A percentile compares a stretch with the other conserved stretches of the same genome.
Evolutionary conservation across 2,113 vertebrate genomes (phyloP).

Genomic region (Tylochromis polylepis): DNA sequence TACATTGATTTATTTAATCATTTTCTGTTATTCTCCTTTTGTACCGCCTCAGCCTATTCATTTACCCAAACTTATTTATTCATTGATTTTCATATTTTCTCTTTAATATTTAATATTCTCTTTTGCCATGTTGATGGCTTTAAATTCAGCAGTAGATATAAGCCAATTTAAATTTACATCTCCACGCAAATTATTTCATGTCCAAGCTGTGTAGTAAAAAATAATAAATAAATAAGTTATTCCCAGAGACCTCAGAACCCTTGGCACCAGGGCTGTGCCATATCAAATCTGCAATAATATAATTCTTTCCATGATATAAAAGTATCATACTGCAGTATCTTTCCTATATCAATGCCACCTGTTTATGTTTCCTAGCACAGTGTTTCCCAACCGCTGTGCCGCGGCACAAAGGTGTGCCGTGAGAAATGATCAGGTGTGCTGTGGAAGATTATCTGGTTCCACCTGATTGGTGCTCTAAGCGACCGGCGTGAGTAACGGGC

Average conservation of each 20-base stretch:
- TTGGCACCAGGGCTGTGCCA: fast-evolving
- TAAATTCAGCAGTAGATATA: neutral
- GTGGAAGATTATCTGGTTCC: no score
- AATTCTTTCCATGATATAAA: neutral
- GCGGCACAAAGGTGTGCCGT: no score
- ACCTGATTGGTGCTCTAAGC: no score
- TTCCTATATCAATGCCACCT: fast-evolving
- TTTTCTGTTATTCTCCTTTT: neutral
- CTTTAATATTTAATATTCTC: neutral
- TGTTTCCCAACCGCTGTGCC: no score
- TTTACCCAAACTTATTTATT: neutral
- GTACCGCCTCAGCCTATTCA: fast-evolving
- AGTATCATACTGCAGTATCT: neutral
- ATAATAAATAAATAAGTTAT: neutral
- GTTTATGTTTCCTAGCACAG: neutral
- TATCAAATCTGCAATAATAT: neutral
- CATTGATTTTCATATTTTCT: neutral
- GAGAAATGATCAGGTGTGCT: no score
- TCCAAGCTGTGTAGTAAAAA: neutral
- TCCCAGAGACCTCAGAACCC: neutral
- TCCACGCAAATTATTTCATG: neutral
- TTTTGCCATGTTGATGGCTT: neutral
- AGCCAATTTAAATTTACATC: neutral
- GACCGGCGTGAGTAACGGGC: no score
- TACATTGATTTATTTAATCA: neutral